These are phyloP conservation scores for Heterodera carotae DNA, from an alignment of 1,140 invertebrate genomes.

Conservation along the genomic window DNA sequence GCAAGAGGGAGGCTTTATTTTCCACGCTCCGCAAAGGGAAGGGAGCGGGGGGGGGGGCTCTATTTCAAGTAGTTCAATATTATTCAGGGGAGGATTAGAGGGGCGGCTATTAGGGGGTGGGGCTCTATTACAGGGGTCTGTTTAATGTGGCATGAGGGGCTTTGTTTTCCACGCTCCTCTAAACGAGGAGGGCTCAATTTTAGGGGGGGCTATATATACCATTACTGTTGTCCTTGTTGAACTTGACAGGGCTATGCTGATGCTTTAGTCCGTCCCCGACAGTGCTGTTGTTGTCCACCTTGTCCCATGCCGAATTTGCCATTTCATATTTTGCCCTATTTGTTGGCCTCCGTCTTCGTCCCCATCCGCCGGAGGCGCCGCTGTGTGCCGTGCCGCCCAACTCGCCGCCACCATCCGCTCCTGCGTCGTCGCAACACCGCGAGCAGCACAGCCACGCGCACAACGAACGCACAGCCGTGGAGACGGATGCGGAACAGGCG, in stretches of 20 bases:
- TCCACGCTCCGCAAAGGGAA: too few species aligned
- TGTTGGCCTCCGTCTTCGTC: neutral
- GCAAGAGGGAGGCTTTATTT: too few species aligned
- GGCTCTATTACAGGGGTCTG: too few species aligned
- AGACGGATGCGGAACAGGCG: slow-evolving; percentile 7
- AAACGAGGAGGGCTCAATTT: too few species aligned
- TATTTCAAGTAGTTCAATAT: too few species aligned
- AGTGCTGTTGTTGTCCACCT: neutral
- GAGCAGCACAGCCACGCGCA: slow-evolving; percentile 32
- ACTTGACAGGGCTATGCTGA: neutral
- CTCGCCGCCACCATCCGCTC: neutral
- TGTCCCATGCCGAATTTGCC: slow-evolving; percentile 8
- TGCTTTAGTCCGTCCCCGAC: neutral
- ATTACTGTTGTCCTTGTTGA: neutral
- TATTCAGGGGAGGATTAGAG: too few species aligned
- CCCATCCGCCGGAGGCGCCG: neutral
- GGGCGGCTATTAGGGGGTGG: too few species aligned
- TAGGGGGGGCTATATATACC: neutral
- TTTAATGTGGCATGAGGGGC: too few species aligned
- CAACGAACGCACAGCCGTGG: slow-evolving; percentile 8
- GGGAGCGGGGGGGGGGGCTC: too few species aligned
- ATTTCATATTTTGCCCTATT: neutral
- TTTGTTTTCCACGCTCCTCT: too few species aligned
- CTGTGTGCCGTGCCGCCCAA: neutral
- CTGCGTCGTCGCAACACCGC: slow-evolving; percentile 8